Evolutionary conservation across 1,140 invertebrate species (phyloP).

Genomic region (Nephila pilipes): DNA sequence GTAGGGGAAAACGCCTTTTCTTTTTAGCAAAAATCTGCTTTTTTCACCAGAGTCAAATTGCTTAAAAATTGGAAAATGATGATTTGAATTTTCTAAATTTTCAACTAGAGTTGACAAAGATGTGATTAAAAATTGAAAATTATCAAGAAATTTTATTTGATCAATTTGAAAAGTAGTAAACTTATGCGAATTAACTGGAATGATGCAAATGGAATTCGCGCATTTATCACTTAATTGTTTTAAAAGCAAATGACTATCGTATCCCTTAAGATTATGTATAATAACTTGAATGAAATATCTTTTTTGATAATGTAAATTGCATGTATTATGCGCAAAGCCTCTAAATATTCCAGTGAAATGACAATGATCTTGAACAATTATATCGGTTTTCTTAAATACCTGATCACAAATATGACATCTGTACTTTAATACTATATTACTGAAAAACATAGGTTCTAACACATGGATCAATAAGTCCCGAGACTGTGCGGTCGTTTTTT

Average conservation of each 20-base stretch:
- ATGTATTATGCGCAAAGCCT: not conserved
- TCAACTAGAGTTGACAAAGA: not conserved
- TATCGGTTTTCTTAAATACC: not conserved
- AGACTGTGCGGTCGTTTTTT: too few species aligned
- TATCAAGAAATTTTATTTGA: not conserved
- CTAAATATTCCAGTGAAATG: not conserved
- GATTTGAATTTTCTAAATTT: not conserved
- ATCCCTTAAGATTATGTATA: not conserved
- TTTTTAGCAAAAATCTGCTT: not conserved
- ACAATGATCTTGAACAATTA: too few species aligned
- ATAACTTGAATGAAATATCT: not conserved
- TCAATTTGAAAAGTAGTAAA: not conserved
- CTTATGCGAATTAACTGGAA: not conserved
- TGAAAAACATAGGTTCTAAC: not conserved
- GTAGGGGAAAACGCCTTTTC: not conserved
- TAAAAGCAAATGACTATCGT: not conserved
- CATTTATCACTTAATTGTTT: not conserved
- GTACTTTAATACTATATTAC: not conserved
- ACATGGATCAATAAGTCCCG: too few species aligned
- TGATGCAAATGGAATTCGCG: too few species aligned
- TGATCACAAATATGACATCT: not conserved
- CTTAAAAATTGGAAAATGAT: not conserved
- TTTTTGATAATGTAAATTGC: not conserved
- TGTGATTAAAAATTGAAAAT: not conserved
- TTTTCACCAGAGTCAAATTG: not conserved